These are phyloP conservation scores for Litocranius walleri DNA, from an alignment of 2,113 vertebrate genomes.

Conservation along the genomic window DNA sequence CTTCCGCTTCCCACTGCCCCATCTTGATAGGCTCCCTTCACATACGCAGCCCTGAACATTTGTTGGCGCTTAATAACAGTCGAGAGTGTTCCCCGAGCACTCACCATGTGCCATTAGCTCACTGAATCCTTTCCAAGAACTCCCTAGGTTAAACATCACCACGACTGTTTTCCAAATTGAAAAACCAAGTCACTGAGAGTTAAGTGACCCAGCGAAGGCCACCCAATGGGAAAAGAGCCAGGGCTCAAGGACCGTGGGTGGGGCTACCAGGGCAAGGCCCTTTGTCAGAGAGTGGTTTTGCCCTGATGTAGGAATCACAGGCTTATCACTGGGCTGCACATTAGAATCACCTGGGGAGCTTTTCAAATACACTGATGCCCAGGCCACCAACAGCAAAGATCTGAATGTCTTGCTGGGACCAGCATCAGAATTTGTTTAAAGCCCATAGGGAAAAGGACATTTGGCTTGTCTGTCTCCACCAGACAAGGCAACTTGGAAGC, in stretches of 20 bases:
- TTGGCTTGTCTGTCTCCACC: not conserved
- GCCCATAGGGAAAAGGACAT: rapidly evolving
- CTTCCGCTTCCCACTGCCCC: not conserved
- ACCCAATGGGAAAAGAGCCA: not conserved
- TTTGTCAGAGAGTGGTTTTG: not conserved
- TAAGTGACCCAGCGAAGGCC: not conserved
- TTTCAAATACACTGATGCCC: not conserved
- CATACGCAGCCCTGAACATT: rapidly evolving
- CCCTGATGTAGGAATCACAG: not conserved
- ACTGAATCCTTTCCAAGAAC: not conserved
- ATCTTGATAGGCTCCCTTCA: not conserved
- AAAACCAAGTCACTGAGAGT: not conserved
- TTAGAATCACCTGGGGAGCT: not conserved
- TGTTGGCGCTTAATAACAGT: not conserved
- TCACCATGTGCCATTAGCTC: not conserved
- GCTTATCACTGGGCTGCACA: rapidly evolving
- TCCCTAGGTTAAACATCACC: not conserved
- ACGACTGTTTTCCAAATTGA: not conserved
- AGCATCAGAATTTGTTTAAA: not conserved
- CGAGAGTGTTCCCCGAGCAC: not conserved
- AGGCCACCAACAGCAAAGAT: not conserved
- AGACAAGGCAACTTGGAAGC: not conserved
- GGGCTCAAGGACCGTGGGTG: not conserved
- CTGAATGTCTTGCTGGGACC: not conserved
- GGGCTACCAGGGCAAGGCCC: not conserved